Evolutionary conservation across 1,140 invertebrate genomes (phyloP).

Genomic region (Drosophila novamexicana): DNA sequence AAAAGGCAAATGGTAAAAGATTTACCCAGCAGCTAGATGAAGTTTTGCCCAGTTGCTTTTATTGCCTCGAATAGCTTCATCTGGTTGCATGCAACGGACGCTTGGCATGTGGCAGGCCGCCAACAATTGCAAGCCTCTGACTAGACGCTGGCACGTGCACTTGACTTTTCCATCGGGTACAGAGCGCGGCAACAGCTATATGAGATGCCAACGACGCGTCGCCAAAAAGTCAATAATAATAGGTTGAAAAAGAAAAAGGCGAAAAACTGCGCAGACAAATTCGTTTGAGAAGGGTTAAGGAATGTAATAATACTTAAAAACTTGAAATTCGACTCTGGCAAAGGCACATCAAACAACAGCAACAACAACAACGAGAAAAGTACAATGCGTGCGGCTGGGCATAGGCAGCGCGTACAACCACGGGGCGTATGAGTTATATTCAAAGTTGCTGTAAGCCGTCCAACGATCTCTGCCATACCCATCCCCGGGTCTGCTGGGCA

Average conservation of each 20-base stretch:
- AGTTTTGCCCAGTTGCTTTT: slow-evolving; percentile 42
- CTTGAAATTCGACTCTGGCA: slow-evolving; percentile 72
- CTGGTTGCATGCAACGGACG: slow-evolving; percentile 14
- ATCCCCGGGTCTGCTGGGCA: slow-evolving; percentile 34
- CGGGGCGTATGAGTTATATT: slow-evolving; percentile 79
- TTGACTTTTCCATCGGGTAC: slow-evolving; percentile 35
- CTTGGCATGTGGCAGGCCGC: slow-evolving; percentile 31
- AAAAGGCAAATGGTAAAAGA: slow-evolving; percentile 23
- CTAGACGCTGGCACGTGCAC: slow-evolving; percentile 70
- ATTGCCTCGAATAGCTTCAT: slow-evolving; percentile 69
- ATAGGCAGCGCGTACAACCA: slow-evolving; percentile 28
- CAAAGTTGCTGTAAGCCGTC: slow-evolving; percentile 65
- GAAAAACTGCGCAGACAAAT: slow-evolving; percentile 72
- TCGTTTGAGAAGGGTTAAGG: slow-evolving; percentile 81
- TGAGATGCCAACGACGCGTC: slow-evolving; percentile 45
- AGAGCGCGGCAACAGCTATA: slow-evolving; percentile 43
- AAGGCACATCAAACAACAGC: slow-evolving; percentile 25
- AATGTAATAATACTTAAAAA: slow-evolving; percentile 83
- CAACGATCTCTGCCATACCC: slow-evolving; percentile 35
- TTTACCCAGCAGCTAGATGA: slow-evolving; percentile 56
- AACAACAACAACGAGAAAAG: slow-evolving; percentile 11
- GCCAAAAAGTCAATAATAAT: slow-evolving; percentile 81
- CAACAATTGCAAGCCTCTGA: slow-evolving; percentile 17
- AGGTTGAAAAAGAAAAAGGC: slow-evolving; percentile 39
- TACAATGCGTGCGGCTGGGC: slow-evolving; percentile 21